These are phyloP conservation scores for Eubasilissa regina DNA, from an alignment of 1,140 invertebrate genomes.

Conservation along the genomic window DNA sequence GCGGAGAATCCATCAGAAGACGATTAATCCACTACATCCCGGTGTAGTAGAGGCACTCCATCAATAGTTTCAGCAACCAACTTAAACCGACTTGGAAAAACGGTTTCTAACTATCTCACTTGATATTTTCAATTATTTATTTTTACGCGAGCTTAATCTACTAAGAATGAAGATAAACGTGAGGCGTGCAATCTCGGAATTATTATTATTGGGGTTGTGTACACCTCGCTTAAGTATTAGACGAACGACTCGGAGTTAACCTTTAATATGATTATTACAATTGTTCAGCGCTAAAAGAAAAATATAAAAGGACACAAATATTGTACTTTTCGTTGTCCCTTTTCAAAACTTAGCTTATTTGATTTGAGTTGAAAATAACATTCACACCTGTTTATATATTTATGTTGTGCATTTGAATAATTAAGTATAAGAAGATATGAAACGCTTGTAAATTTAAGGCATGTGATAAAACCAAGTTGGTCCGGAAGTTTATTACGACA, in stretches of 20 bases:
- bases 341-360: too few species aligned
- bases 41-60: neutral
- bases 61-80: neutral
- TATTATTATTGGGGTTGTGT: too few species aligned
- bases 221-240: too few species aligned
- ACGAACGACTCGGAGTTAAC: too few species aligned
- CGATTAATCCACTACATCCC: constrained; percentile 43
- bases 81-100: neutral
- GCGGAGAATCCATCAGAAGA: constrained; percentile 69
- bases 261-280: too few species aligned
- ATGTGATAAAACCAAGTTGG: constrained; percentile 46
- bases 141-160: constrained; percentile 10
- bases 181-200: too few species aligned
- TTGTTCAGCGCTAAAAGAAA: too few species aligned
- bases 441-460: constrained; percentile 53
- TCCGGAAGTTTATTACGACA: constrained; percentile 1
- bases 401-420: constrained; percentile 32
- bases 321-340: too few species aligned
- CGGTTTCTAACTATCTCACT: neutral
- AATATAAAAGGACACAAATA: too few species aligned
- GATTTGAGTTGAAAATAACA: too few species aligned
- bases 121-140: neutral
- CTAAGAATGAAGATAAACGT: too few species aligned
- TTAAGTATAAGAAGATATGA: constrained; percentile 45
- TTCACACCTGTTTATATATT: neutral